These are phyloP conservation scores for Phenganax marumi DNA, from an alignment of 92 coral and sea anemone species.

Conservation along the genomic window DNA sequence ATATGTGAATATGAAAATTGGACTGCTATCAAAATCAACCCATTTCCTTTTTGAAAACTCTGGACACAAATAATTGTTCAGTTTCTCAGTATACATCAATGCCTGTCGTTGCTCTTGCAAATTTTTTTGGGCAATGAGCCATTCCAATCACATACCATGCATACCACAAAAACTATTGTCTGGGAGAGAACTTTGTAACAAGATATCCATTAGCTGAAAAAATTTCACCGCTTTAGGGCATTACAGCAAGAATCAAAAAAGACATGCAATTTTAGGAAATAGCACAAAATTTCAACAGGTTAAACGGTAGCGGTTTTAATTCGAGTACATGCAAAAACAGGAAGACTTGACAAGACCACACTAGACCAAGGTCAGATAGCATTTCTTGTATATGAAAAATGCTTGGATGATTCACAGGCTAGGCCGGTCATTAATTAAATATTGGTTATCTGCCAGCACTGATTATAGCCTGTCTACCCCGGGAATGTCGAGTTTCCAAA, in stretches of 20 bases:
- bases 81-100: not conserved
- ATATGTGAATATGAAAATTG: too few relatives aligned
- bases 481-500: not conserved
- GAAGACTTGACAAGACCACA: not conserved
- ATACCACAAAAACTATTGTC: constrained; percentile 7
- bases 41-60: not conserved
- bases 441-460: not conserved
- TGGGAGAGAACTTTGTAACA: not conserved
- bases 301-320: too few relatives aligned
- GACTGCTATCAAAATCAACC: not conserved
- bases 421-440: not conserved
- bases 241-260: not conserved
- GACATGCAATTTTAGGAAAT: not conserved
- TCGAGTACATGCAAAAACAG: not conserved
- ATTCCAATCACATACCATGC: constrained; percentile 6
- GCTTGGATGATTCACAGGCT: not conserved
- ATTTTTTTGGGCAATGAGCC: constrained; percentile 1
- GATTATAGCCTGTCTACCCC: not conserved
- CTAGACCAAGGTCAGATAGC: too few relatives aligned
- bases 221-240: not conserved
- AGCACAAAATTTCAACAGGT: too few relatives aligned
- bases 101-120: not conserved
- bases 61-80: not conserved
- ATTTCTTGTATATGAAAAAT: not conserved
- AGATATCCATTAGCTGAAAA: not conserved